Evolutionary conservation across 2,888 invertebrate species (phyloP), one percentile per base, ranked within the genome.

Genomic region (Hyles lineata): DNA sequence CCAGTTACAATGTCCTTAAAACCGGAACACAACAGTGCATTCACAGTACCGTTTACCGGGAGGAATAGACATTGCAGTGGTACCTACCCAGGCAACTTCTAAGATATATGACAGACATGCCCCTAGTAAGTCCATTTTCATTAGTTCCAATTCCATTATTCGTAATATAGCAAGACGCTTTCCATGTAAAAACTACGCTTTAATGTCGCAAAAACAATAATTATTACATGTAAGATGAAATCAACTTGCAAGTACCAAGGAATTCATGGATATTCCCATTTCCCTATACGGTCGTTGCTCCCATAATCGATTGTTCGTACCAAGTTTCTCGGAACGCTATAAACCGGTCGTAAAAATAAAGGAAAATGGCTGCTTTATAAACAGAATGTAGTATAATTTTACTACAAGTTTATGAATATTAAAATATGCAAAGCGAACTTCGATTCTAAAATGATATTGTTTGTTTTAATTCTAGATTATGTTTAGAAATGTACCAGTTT

Each of bases 291-390:
- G 61, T 62, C 61, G 61, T 62, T 62, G 29, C 61, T 62, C 61
- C 8, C 2, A 55, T 55, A 62, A 62, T 62, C 61, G 61, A 62
- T 62, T 62, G 32, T 62, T 61, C 32, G 19, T 1, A 62, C 3
- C 61, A 62, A 32, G 61, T 62, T 62, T 62, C 61, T 62, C 9
- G n/a, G 61, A 62, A 62, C 61, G 19, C 61, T 29, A 7, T 29
- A 29, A 62, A 32, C 32, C 19, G 32, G 61, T 62, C 61, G 25
- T 17, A 32, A 32, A 19, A 32, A 61, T 61, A 29, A 32, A 62
- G 61, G 61, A n/a, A 32, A 62, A 62, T 55, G 1, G 19, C 55
- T 55, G 55, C 55, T n/a, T 55, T 55, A 19, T 55, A 55, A 8
- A 8, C 25, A 61, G 9, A 17, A 1, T 29, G 5, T 29, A 5